Evolutionary conservation across 2,797 vertebrate genomes (phyloP).

Genomic region (Falco berigora): DNA sequence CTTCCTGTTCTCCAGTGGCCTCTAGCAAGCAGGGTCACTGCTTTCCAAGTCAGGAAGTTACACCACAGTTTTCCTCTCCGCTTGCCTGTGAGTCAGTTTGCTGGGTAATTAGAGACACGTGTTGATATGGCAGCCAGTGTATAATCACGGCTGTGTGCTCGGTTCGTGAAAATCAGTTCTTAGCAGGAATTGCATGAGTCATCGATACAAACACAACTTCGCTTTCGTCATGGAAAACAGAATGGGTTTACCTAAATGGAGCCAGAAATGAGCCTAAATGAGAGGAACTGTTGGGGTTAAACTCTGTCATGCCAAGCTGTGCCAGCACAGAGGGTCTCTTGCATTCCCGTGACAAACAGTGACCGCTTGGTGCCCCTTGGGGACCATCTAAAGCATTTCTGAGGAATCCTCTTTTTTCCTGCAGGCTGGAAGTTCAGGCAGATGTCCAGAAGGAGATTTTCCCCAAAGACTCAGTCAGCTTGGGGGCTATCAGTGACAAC

Average conservation of each 20-base stretch:
- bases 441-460: slow-evolving; percentile 88
- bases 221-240: slow-evolving; percentile 48
- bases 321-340: neutral
- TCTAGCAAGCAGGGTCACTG: neutral
- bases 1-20: neutral
- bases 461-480: slow-evolving; percentile 90
- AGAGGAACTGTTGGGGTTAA: neutral
- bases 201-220: slow-evolving; percentile 8
- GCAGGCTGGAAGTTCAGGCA: slow-evolving; percentile 92
- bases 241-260: neutral
- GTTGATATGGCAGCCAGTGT: slow-evolving; percentile 36
- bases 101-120: slow-evolving; percentile 47
- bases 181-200: slow-evolving; percentile 54
- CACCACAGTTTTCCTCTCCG: slow-evolving; percentile 2
- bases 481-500: slow-evolving; percentile 92
- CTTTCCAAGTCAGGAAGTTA: slow-evolving; percentile 27
- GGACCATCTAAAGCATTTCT: neutral
- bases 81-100: slow-evolving; percentile 25
- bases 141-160: neutral
- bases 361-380: neutral
- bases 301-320: neutral
- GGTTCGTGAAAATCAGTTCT: slow-evolving; percentile 40
- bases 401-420: slow-evolving; percentile 28
- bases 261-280: neutral
- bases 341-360: accelerated